Evolutionary conservation across 1,140 invertebrate species (phyloP), one percentile per base, ranked within the genome.

Genomic region (Drosophila lacteicornis): DNA sequence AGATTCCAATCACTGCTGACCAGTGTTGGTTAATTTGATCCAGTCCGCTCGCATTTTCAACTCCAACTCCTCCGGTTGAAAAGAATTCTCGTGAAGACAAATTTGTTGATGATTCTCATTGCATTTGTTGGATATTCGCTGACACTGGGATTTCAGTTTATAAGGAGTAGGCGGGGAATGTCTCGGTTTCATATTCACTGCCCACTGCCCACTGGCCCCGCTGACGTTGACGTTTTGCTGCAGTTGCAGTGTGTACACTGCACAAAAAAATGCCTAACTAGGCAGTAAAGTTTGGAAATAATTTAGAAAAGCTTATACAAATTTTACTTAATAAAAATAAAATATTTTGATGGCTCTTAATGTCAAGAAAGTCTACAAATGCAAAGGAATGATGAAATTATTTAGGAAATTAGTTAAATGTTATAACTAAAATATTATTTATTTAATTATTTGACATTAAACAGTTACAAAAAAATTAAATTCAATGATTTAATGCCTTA

Each of bases 51-150:
- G 17, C 15, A 42, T 17, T 62, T 62, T 62, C 12, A 30, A n/a
- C 33, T 30, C 43, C 45, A 62, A 22, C 65, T 68, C 27, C 27
- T 36, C 8, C 27, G 46, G 11, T 22, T 22, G 5, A 2, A 22
- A 53, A n/a, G 51, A 70, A 46, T 70, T 70, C 67, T 47, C 4
- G 47, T 17, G 67, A 70, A 70, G 38, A 67, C 47, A 55, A 55
- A 67, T 70, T 46, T 51, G 60, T 69, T 69, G 60, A 65, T 67
- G 49, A 66, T 70, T 70, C 67, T 53, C 49, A 33, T 70, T 69
- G 66, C 66, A 69, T 43, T 69, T 69, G 47, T 66, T 66, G 40
- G 47, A 33, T 45, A 50, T 67, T 55, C 40, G 61, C 67, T 70
- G 67, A 70, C 67, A 38, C 40, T 62, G 58, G 25, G 63, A 67